These are phyloP conservation scores for Ctena decussata DNA, from an alignment of 2,888 invertebrate genomes.

Conservation along the genomic window DNA sequence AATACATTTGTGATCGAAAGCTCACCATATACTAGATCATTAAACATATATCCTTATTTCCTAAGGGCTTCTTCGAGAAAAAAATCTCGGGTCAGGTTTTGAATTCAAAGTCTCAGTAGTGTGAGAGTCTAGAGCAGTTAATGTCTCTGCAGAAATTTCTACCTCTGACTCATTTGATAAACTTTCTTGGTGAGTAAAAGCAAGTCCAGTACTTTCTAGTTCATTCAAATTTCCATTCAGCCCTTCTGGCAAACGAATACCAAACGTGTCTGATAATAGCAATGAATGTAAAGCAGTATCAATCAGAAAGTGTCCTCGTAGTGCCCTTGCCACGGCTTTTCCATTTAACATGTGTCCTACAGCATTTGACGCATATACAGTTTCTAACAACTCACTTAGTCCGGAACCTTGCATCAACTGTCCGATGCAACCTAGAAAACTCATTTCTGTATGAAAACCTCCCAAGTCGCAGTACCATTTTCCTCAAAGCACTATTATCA, in stretches of 20 bases:
- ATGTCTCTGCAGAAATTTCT: neutral
- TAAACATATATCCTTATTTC: neutral
- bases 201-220: too few species aligned
- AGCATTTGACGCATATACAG: constrained; percentile 67
- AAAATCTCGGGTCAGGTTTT: too few species aligned
- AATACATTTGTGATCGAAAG: neutral
- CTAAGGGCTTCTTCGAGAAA: neutral
- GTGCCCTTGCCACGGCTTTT: constrained; percentile 65
- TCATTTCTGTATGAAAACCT: constrained; percentile 67
- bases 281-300: constrained; percentile 39
- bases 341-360: constrained; percentile 71
- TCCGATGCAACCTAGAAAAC: constrained; percentile 72
- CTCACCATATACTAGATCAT: neutral
- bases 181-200: neutral
- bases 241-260: neutral
- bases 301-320: constrained; percentile 64
- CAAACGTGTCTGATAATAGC: neutral
- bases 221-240: too few species aligned
- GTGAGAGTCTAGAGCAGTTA: too few species aligned
- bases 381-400: constrained; percentile 65
- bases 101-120: too few species aligned
- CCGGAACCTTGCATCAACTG: constrained; percentile 60
- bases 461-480: neutral
- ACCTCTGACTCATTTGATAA: neutral
- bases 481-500: neutral